phyloP scores from a whole-genome alignment of 1,140 invertebrate genomes.

The Calephelis nemesis region DNA sequence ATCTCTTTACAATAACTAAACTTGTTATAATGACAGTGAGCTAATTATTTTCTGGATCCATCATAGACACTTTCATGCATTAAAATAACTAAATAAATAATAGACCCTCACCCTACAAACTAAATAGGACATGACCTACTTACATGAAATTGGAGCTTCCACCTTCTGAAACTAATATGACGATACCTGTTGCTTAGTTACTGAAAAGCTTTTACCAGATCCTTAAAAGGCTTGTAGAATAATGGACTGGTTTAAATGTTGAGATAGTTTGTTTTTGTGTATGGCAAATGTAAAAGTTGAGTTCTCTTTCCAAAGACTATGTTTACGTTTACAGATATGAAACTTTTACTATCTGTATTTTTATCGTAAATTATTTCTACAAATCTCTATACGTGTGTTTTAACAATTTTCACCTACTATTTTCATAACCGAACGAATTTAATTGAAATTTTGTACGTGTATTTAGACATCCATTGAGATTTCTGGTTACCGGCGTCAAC shows the following conservation, averaged over 20 bases:
- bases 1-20: neutral
- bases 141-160: neutral
- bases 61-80: neutral
- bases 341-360: no score
- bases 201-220: constrained; percentile 4
- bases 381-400: no score
- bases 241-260: constrained; percentile 1
- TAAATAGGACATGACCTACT: constrained; percentile 2
- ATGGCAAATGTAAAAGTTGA: neutral
- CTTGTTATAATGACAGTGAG: no score
- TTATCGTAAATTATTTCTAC: no score
- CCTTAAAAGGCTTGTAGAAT: neutral
- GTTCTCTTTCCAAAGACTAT: no score
- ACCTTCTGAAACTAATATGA: constrained; percentile 5
- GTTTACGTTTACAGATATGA: no score
- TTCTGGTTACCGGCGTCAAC: no score
- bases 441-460: no score
- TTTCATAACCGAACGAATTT: no score
- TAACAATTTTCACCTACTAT: no score
- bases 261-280: neutral
- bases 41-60: neutral
- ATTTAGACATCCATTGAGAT: no score
- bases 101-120: constrained; percentile 1
- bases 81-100: neutral
- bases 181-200: constrained; percentile 1